Conservation (phyloP, 1,140 invertebrate genomes). For the Polypedilum vanderplanki region DNA sequence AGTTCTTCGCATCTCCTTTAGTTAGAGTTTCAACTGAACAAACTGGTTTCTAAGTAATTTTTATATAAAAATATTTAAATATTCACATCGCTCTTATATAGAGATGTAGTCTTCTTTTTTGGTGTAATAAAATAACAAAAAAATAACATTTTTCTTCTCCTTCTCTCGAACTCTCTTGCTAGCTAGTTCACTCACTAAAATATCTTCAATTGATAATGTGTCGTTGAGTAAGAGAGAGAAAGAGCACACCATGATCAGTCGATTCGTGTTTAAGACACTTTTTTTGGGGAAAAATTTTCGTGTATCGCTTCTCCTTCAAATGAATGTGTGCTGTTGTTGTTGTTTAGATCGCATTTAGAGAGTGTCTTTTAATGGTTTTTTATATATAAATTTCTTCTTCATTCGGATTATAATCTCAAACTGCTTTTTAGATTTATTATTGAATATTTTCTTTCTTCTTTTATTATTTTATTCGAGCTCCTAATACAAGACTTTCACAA, state of each 20-base stretch:
- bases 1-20: background rate
- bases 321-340: constrained; percentile 4
- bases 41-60: constrained; percentile 27
- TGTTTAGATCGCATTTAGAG: constrained; percentile 18
- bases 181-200: background rate
- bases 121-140: constrained; percentile 26
- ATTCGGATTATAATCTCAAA: background rate
- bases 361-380: constrained; percentile 19
- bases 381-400: background rate
- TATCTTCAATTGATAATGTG: constrained; percentile 11
- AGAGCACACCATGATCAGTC: background rate
- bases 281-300: background rate
- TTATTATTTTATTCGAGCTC: background rate
- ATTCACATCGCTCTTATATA: background rate
- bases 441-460: constrained; percentile 10
- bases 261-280: background rate
- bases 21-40: constrained; percentile 15
- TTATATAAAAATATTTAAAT: constrained; percentile 25
- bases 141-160: constrained; percentile 1
- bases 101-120: background rate
- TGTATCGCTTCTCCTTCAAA: background rate
- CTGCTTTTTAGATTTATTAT: constrained; percentile 9
- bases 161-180: background rate
- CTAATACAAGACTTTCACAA: background rate
- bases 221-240: background rate